Percentiles rank a stretch among this genome's conserved stretches.
Evolutionary conservation across 2,113 vertebrate genomes (phyloP).

Genomic region (Climacteris rufus): DNA sequence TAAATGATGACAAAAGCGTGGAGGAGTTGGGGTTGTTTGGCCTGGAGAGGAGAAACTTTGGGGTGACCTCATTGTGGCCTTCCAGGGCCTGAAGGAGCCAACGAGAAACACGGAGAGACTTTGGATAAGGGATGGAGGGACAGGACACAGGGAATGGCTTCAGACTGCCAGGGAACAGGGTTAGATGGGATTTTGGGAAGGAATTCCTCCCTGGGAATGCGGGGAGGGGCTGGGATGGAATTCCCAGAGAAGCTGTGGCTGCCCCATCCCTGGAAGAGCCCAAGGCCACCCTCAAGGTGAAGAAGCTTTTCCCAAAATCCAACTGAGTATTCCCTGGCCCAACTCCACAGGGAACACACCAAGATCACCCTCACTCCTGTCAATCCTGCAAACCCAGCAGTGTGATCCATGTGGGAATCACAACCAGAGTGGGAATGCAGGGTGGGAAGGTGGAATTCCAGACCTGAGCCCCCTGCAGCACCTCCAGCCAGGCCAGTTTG

Average conservation of each 20-base stretch:
- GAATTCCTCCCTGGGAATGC: background rate
- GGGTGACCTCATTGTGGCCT: background rate
- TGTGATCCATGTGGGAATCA: background rate
- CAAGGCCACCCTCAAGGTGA: background rate
- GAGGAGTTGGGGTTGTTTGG: background rate
- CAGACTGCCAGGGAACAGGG: no score
- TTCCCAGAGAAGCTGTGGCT: background rate
- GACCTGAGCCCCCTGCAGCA: rapidly evolving
- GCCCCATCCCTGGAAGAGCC: background rate
- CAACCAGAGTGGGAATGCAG: background rate
- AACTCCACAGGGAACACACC: background rate
- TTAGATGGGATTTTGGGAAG: background rate
- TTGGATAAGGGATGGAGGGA: background rate
- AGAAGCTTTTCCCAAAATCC: background rate
- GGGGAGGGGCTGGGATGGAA: background rate
- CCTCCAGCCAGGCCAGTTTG: background rate
- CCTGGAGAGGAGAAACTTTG: background rate
- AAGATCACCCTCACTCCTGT: background rate
- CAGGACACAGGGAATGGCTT: background rate
- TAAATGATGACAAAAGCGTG: background rate
- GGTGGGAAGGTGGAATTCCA: background rate
- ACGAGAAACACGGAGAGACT: rapidly evolving
- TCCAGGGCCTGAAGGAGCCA: background rate
- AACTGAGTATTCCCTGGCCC: rapidly evolving
- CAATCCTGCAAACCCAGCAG: background rate